These are phyloP conservation scores for Dasypolia templi DNA, from an alignment of 2,888 invertebrate species.

Conservation along the genomic window DNA sequence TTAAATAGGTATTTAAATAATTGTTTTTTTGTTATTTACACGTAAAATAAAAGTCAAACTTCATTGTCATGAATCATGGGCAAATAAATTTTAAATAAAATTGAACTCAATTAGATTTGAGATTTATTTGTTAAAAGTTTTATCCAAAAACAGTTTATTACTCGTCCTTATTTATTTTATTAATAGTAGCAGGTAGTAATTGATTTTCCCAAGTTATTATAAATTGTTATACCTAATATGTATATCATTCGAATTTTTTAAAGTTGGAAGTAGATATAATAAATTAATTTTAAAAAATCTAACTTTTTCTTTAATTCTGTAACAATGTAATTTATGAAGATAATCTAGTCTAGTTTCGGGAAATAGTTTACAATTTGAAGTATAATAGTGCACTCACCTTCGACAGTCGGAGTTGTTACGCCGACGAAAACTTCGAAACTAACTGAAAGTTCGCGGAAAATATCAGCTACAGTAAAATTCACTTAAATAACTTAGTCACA, in stretches of 20 bases:
- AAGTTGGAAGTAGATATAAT: too few relatives aligned
- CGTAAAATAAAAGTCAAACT: not conserved
- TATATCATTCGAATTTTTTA: not conserved
- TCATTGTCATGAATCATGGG: not conserved
- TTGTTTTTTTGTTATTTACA: not conserved
- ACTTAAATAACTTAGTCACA: conserved; percentile 77
- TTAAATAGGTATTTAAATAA: not conserved
- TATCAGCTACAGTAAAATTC: conserved; percentile 68
- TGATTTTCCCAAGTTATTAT: too few relatives aligned
- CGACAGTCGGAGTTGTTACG: conserved; percentile 67
- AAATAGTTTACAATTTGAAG: conserved; percentile 48
- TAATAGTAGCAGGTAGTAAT: not conserved
- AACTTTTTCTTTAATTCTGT: not conserved
- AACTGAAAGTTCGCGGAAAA: conserved; percentile 76
- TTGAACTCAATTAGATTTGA: not conserved
- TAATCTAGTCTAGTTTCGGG: conserved; percentile 1
- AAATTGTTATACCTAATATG: too few relatives aligned
- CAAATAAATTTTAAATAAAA: not conserved
- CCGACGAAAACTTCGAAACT: conserved; percentile 79
- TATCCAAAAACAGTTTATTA: not conserved
- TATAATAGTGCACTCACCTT: conserved; percentile 62
- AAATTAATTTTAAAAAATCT: not conserved
- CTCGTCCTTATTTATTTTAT: not conserved
- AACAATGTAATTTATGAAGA: not conserved
- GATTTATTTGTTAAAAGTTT: not conserved